Percentiles rank a stretch among this genome's conserved stretches.
Conservation (phyloP, 2,888 invertebrate genomes). For the Cotesia congregata region DNA sequence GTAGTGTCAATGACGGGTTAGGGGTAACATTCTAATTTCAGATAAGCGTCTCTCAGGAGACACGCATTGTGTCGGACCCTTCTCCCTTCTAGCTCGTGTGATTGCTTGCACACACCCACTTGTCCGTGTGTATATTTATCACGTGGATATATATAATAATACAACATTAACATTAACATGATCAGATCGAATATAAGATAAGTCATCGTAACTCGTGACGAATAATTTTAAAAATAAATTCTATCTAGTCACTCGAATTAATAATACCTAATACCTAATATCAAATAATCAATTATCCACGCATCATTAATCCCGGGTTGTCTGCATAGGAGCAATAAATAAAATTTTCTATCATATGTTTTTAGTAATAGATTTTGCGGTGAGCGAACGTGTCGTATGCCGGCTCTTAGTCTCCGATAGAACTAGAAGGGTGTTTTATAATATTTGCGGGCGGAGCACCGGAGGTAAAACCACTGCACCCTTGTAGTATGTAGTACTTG, state of each 20-base stretch:
- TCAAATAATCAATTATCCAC: background rate
- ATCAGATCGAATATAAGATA: background rate
- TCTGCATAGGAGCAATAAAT: background rate
- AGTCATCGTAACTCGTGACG: background rate
- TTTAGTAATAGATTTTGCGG: background rate
- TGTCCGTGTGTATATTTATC: conserved; percentile 3
- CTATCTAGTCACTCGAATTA: background rate
- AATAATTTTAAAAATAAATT: background rate
- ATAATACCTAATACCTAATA: background rate
- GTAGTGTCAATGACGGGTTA: conserved; percentile 34
- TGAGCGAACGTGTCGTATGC: background rate
- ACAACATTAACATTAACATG: background rate
- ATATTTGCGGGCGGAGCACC: conserved; percentile 24
- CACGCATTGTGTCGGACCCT: conserved; percentile 62
- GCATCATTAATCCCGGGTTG: background rate
- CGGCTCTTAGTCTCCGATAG: conserved; percentile 7
- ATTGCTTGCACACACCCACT: conserved; percentile 1
- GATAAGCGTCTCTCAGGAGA: conserved; percentile 70
- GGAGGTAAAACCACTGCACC: conserved; percentile 26
- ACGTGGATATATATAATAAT: conserved; percentile 1
- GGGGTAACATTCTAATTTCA: conserved; percentile 70
- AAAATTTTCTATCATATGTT: conserved; percentile 1
- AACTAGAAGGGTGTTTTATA: conserved; percentile 32
- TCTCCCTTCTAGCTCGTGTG: conserved; percentile 37
- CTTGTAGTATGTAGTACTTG: conserved; percentile 13